These are phyloP conservation scores for Goniozus legneri DNA, from an alignment of 1,140 invertebrate genomes.

Conservation along the genomic window DNA sequence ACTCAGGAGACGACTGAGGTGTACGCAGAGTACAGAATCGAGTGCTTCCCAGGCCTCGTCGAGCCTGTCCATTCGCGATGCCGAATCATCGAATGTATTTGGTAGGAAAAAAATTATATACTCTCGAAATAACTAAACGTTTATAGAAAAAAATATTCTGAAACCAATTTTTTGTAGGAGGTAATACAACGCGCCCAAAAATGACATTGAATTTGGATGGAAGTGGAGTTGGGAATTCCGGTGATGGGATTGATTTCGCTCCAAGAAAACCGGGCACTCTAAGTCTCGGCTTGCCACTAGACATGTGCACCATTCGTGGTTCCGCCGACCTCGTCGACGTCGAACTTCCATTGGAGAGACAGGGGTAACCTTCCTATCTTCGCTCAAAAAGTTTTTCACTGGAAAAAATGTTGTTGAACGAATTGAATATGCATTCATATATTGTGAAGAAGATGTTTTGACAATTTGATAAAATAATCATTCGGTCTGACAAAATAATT, in stretches of 20 bases:
- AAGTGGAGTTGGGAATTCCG: constrained; percentile 43
- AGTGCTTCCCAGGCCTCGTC: constrained; percentile 75
- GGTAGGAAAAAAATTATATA: no score
- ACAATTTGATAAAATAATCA: no score
- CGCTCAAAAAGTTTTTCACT: background rate
- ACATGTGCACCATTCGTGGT: constrained; percentile 55
- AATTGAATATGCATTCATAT: no score
- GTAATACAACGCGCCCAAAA: constrained; percentile 58
- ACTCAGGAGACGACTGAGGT: constrained; percentile 67
- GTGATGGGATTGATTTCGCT: constrained; percentile 35
- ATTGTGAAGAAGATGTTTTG: no score
- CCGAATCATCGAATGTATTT: constrained; percentile 56
- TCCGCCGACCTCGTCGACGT: constrained; percentile 74
- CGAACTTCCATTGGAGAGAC: constrained; percentile 76
- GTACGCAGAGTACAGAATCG: constrained; percentile 59
- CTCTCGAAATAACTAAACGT: no score
- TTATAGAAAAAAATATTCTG: no score
- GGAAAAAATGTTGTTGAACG: background rate
- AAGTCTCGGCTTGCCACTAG: constrained; percentile 61
- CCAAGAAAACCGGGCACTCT: constrained; percentile 46
- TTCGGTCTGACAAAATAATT: no score
- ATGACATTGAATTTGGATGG: constrained; percentile 70
- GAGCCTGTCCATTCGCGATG: constrained; percentile 71
- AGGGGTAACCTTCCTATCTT: constrained; percentile 77
- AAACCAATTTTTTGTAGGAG: no score